Evolutionary conservation across 2,797 vertebrate species (phyloP).

Genomic region (Schizopygopsis malacanthus): DNA sequence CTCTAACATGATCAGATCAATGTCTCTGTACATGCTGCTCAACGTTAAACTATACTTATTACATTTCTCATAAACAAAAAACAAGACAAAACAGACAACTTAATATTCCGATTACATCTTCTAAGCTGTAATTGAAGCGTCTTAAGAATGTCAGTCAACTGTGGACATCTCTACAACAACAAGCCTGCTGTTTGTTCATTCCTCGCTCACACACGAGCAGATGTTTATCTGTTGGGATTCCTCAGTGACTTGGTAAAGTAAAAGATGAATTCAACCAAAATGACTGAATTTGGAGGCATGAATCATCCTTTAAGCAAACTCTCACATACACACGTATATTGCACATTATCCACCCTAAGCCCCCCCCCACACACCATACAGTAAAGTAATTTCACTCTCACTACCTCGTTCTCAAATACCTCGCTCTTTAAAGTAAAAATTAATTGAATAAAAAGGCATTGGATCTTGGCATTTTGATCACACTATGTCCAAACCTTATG

Average conservation of each 20-base stretch:
- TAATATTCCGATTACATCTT: constrained; percentile 66
- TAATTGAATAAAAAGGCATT: constrained; percentile 36
- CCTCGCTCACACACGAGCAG: not conserved
- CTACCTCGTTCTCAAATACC: constrained; percentile 61
- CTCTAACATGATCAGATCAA: constrained; percentile 71
- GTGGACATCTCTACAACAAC: constrained; percentile 54
- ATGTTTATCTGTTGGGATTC: constrained; percentile 59
- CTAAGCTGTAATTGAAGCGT: constrained; percentile 61
- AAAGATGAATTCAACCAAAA: constrained; percentile 53
- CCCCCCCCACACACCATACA: constrained; percentile 20
- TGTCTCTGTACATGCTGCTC: constrained; percentile 67
- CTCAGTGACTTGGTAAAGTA: constrained; percentile 39
- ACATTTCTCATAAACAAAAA: constrained; percentile 56
- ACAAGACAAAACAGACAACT: constrained; percentile 43
- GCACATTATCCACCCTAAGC: constrained; percentile 56
- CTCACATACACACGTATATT: constrained; percentile 51
- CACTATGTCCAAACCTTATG: constrained; percentile 47
- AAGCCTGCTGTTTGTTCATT: not conserved
- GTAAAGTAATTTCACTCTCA: constrained; percentile 60
- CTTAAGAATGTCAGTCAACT: constrained; percentile 57
- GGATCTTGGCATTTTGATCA: constrained; percentile 54
- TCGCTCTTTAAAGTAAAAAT: constrained; percentile 57
- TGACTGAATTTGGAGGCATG: constrained; percentile 59
- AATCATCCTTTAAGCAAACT: constrained; percentile 53
- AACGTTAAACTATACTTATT: constrained; percentile 68